Conservation (phyloP, 2,113 vertebrate species). For the Archilochus colubris region DNA sequence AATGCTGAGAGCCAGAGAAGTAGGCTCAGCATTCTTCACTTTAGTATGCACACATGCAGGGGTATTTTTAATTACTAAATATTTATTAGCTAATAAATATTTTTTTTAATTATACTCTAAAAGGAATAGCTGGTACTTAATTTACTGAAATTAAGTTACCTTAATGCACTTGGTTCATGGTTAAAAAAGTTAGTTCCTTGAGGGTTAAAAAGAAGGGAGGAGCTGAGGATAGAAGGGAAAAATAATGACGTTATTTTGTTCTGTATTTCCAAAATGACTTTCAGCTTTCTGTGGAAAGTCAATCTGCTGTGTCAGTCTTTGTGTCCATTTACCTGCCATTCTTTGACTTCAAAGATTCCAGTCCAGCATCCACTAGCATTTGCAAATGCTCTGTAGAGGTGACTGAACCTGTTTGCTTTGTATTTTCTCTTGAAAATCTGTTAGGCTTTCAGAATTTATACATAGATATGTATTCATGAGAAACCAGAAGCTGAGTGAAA, state of each 20-base stretch:
- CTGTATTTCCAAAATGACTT: background rate
- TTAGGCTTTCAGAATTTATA: background rate
- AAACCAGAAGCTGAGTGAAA: background rate
- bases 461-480: background rate
- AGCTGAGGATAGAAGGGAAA: background rate
- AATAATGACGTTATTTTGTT: background rate
- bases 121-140: background rate
- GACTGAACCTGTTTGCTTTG: background rate
- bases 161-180: background rate
- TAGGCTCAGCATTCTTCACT: background rate
- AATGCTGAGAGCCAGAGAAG: background rate
- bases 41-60: background rate
- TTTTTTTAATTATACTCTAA: background rate
- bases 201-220: background rate
- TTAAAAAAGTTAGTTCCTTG: background rate
- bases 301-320: background rate
- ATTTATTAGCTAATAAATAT: background rate
- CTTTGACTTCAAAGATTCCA: background rate
- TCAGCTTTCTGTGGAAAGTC: background rate
- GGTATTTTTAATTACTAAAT: background rate
- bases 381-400: background rate
- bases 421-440: background rate
- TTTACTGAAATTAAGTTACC: background rate
- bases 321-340: background rate
- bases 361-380: background rate